Percentiles rank a stretch among this genome's conserved stretches.
These are phyloP conservation scores for Drosophila multiciliata DNA, from an alignment of 2,888 invertebrate species.

Conservation along the genomic window DNA sequence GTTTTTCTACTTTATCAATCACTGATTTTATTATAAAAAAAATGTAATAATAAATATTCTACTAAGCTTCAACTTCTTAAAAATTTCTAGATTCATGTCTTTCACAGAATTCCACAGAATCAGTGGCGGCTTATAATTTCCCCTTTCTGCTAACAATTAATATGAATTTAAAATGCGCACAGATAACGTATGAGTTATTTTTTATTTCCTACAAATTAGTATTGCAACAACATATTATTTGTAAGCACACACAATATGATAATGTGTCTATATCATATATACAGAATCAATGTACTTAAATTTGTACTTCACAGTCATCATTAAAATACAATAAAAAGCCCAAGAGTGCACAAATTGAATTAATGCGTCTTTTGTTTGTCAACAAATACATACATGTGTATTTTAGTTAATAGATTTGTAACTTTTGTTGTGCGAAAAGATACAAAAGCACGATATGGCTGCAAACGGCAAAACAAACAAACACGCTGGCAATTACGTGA, in stretches of 20 bases:
- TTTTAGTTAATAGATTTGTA: constrained; percentile 59
- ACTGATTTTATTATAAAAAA: background rate
- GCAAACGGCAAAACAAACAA: constrained; percentile 67
- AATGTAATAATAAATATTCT: background rate
- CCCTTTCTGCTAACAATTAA: background rate
- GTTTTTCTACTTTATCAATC: background rate
- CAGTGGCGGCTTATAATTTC: background rate
- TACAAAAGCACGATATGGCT: constrained; percentile 69
- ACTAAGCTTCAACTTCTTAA: background rate
- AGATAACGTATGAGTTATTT: constrained; percentile 33
- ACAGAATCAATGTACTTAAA: constrained; percentile 15
- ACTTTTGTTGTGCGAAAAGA: constrained; percentile 66
- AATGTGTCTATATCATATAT: constrained; percentile 1
- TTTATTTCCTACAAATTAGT: constrained; percentile 1
- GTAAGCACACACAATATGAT: background rate
- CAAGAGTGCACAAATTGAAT: constrained; percentile 42
- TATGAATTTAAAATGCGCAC: background rate
- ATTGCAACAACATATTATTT: constrained; percentile 2
- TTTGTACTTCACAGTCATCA: constrained; percentile 24
- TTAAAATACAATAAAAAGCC: constrained; percentile 33
- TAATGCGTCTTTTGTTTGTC: constrained; percentile 65
- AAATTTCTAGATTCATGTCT: background rate
- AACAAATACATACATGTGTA: constrained; percentile 28
- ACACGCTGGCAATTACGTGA: constrained; percentile 76
- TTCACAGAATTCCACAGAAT: background rate